Conservation (phyloP, 2,797 vertebrate species). For the Gallinago nigripennis region DNA sequence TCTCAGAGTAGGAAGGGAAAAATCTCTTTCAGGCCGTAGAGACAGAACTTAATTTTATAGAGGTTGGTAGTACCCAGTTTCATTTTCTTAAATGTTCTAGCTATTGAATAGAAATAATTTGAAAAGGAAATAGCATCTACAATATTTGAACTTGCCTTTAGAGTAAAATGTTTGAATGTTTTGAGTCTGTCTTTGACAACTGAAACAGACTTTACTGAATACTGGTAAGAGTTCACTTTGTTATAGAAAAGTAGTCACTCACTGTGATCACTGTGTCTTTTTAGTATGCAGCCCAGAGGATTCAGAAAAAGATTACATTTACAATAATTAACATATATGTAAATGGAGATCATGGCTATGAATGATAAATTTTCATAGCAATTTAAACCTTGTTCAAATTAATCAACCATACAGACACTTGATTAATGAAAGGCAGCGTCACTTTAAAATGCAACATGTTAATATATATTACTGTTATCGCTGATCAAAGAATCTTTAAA, state of each 20-base stretch:
- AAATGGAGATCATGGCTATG: conserved; percentile 88
- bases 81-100: conserved; percentile 58
- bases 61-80: conserved; percentile 47
- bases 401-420: conserved; percentile 88
- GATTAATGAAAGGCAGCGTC: conserved; percentile 87
- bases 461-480: conserved; percentile 85
- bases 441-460: conserved; percentile 87
- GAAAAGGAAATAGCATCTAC: conserved; percentile 63
- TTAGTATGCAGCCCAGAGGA: conserved; percentile 87
- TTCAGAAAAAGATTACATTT: conserved; percentile 86
- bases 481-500: conserved; percentile 87
- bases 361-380: conserved; percentile 89
- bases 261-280: conserved; percentile 81
- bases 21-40: conserved; percentile 30
- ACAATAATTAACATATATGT: conserved; percentile 89
- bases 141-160: conserved; percentile 73
- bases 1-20: conserved; percentile 38
- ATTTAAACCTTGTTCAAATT: conserved; percentile 90
- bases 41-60: conserved; percentile 50
- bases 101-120: conserved; percentile 66
- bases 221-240: conserved; percentile 76
- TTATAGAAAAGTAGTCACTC: conserved; percentile 76
- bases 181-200: conserved; percentile 70
- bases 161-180: conserved; percentile 71
- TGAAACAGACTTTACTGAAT: conserved; percentile 69